A percentile compares a stretch with the other conserved stretches of the same genome.
Conservation (phyloP, 2,113 vertebrate species). For the Lampris incognitus region DNA sequence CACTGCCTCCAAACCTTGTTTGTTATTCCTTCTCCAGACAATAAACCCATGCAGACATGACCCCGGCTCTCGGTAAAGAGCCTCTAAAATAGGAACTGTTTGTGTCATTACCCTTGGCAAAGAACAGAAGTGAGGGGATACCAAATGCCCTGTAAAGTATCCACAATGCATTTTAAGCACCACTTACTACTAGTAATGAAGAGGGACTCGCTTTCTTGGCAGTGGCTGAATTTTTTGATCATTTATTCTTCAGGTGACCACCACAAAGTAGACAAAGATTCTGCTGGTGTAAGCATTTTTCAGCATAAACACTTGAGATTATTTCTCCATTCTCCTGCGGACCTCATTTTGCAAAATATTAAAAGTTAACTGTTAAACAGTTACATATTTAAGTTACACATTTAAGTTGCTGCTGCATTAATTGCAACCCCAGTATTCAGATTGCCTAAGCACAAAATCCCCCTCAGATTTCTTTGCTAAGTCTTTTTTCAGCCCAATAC, state of each 20-base stretch:
- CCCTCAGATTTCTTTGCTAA: not conserved
- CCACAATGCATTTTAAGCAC: conserved; percentile 36
- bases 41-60: conserved; percentile 10
- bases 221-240: conserved; percentile 28
- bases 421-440: conserved; percentile 39
- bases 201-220: conserved; percentile 20
- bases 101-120: conserved; percentile 26
- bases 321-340: not conserved
- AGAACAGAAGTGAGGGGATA: conserved; percentile 27
- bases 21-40: conserved; percentile 16
- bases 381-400: not conserved
- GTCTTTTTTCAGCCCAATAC: conserved; percentile 9
- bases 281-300: conserved; percentile 8
- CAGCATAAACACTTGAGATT: not conserved
- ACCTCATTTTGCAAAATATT: conserved; percentile 29
- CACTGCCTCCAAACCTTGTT: conserved; percentile 15
- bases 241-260: conserved; percentile 10
- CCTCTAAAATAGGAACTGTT: conserved; percentile 20
- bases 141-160: conserved; percentile 37
- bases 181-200: conserved; percentile 40
- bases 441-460: not conserved
- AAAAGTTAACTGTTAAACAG: conserved; percentile 38
- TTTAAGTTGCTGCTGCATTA: conserved; percentile 44
- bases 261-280: conserved; percentile 13
- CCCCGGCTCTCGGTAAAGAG: conserved; percentile 16